These are phyloP conservation scores for Centroberyx gerrardi DNA, from an alignment of 2,797 vertebrate genomes.

Conservation along the genomic window DNA sequence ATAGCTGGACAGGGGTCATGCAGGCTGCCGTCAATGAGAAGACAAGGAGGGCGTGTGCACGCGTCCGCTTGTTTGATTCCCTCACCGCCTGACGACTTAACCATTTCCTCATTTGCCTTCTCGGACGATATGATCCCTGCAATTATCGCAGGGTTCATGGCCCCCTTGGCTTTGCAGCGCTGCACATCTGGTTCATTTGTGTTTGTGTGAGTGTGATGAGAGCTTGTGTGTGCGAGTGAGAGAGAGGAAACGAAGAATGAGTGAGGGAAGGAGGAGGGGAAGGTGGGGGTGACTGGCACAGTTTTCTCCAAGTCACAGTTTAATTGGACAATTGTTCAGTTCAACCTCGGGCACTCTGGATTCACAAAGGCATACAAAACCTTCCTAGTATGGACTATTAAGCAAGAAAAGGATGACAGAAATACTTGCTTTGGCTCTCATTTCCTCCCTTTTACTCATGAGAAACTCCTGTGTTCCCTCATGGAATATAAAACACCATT, in stretches of 20 bases:
- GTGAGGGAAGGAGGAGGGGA: constrained; percentile 22
- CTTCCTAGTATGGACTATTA: constrained; percentile 49
- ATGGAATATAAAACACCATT: constrained; percentile 34
- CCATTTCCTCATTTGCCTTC: constrained; percentile 56
- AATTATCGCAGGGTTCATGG: constrained; percentile 55
- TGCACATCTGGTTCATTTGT: constrained; percentile 71
- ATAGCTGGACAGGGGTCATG: constrained; percentile 41
- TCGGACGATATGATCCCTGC: constrained; percentile 56
- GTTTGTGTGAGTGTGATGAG: constrained; percentile 26
- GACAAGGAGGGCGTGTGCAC: constrained; percentile 24
- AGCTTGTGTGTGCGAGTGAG: constrained; percentile 13
- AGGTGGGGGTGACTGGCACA: constrained; percentile 41
- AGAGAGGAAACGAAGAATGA: constrained; percentile 36
- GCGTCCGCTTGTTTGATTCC: constrained; percentile 52
- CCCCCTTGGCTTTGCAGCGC: constrained; percentile 42
- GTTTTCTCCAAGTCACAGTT: constrained; percentile 66
- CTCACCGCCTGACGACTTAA: constrained; percentile 50
- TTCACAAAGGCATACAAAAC: constrained; percentile 59
- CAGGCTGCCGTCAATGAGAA: constrained; percentile 14
- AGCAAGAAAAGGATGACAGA: constrained; percentile 57
- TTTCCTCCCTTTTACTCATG: constrained; percentile 18
- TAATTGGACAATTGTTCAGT: constrained; percentile 75
- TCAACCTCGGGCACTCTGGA: constrained; percentile 59
- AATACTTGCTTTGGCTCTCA: constrained; percentile 35
- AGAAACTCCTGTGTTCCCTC: constrained; percentile 34